phyloP scores from a whole-genome alignment of 2,888 invertebrate genomes.

The Drosophila monieri region DNA sequence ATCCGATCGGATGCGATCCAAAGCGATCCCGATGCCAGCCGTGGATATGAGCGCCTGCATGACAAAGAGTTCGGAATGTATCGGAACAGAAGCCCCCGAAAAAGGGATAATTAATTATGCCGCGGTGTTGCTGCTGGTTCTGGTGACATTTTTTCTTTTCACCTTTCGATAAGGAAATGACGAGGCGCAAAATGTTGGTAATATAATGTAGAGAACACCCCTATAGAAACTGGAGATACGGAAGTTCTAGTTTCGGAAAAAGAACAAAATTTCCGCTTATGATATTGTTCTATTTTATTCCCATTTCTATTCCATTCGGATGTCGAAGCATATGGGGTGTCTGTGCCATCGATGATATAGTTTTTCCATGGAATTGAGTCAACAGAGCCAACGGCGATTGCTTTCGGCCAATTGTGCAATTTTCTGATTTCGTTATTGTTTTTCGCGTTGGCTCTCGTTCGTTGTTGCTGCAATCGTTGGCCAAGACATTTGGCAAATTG shows the following conservation, averaged over 20 bases:
- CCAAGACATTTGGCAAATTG: conserved; percentile 74
- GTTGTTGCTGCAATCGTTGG: conserved; percentile 72
- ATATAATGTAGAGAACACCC: conserved; percentile 11
- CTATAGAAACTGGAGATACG: conserved; percentile 31
- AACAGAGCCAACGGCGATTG: conserved; percentile 43
- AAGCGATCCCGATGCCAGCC: conserved; percentile 15
- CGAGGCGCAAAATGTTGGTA: conserved; percentile 55
- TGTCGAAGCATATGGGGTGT: conserved; percentile 34
- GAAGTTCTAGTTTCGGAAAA: conserved; percentile 31
- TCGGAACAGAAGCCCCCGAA: conserved; percentile 43
- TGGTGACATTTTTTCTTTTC: conserved; percentile 62
- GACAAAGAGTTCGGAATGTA: conserved; percentile 30
- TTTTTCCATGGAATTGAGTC: conserved; percentile 41
- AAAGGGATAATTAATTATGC: conserved; percentile 70
- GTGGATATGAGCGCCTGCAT: conserved; percentile 59
- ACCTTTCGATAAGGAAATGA: conserved; percentile 70
- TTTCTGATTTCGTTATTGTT: conserved; percentile 46
- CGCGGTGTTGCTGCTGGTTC: conserved; percentile 38
- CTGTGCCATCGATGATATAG: conserved; percentile 21
- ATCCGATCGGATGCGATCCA: conserved; percentile 1
- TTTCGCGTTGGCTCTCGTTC: conserved; percentile 48
- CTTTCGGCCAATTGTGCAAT: conserved; percentile 71
- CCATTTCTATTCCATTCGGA: conserved; percentile 5
- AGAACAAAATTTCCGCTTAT: conserved; percentile 42
- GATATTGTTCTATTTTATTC: conserved; percentile 12